phyloP scores from a whole-genome alignment of 1,140 invertebrate species.

The Aphis gossypii region DNA sequence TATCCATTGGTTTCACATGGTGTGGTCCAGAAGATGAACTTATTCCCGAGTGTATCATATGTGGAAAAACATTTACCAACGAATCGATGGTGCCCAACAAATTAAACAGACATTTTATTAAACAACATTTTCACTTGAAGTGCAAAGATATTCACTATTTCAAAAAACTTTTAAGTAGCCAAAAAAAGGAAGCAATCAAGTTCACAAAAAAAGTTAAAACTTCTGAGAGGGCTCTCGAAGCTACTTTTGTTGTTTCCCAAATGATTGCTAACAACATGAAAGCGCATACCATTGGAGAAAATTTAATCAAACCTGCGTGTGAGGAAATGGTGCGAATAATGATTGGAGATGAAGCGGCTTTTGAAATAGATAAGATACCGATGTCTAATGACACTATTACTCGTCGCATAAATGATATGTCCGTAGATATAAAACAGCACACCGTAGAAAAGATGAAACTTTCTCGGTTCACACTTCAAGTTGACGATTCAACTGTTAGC shows the following conservation, averaged over 20 bases:
- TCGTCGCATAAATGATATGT: constrained; percentile 11
- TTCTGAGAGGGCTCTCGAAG: constrained; percentile 60
- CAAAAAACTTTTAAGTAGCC: not conserved
- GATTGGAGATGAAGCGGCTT: constrained; percentile 62
- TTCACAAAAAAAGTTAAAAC: constrained; percentile 27
- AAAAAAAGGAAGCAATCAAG: constrained; percentile 37
- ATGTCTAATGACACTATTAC: constrained; percentile 62
- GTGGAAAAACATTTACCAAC: constrained; percentile 4
- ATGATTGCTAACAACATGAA: constrained; percentile 63
- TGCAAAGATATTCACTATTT: not conserved
- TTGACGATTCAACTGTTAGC: not conserved
- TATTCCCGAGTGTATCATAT: constrained; percentile 26
- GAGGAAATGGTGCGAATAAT: constrained; percentile 61
- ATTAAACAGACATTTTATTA: constrained; percentile 32
- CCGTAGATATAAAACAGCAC: not conserved
- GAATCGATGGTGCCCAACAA: constrained; percentile 36
- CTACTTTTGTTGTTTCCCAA: constrained; percentile 61
- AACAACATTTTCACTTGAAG: constrained; percentile 40
- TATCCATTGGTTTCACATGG: not conserved
- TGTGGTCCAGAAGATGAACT: constrained; percentile 1
- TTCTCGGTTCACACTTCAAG: not conserved
- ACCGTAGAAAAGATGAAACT: constrained; percentile 10
- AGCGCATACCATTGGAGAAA: constrained; percentile 63
- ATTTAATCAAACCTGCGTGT: constrained; percentile 63
- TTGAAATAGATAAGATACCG: constrained; percentile 61